Percentiles rank a stretch among this genome's conserved stretches.
Conservation (phyloP, 2,888 invertebrate genomes). For the Philonicus albiceps region DNA sequence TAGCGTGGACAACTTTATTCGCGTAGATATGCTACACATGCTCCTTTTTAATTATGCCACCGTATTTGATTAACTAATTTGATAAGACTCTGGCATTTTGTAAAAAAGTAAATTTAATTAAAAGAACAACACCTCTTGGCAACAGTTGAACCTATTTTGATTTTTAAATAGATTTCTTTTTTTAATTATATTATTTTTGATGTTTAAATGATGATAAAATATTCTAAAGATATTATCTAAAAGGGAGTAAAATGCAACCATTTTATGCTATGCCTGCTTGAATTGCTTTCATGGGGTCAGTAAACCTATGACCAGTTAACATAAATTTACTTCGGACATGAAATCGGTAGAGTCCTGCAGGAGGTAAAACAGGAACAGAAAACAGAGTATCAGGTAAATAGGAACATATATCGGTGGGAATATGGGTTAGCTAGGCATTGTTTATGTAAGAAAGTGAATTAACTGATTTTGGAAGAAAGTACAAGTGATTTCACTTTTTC, state of each 20-base stretch:
- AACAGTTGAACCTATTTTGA: background rate
- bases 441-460: background rate
- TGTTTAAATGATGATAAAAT: background rate
- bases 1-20: background rate
- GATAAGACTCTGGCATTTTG: background rate
- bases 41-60: background rate
- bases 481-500: background rate
- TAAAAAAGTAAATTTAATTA: background rate
- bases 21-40: background rate
- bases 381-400: background rate
- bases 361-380: slow-evolving; percentile 18
- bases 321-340: slow-evolving; percentile 65
- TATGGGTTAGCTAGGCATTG: background rate
- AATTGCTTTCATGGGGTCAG: slow-evolving; percentile 60
- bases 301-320: slow-evolving; percentile 65
- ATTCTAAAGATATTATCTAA: background rate
- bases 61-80: background rate
- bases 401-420: background rate
- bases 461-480: background rate
- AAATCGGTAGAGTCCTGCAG: slow-evolving; percentile 51
- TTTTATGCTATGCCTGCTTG: background rate
- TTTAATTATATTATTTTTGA: background rate
- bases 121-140: background rate
- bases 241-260: background rate
- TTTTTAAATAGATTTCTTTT: background rate